A percentile compares a stretch with the other conserved stretches of the same genome.
Evolutionary conservation across 2,888 invertebrate genomes (phyloP).

Genomic region (Rugalucina vietnamica): DNA sequence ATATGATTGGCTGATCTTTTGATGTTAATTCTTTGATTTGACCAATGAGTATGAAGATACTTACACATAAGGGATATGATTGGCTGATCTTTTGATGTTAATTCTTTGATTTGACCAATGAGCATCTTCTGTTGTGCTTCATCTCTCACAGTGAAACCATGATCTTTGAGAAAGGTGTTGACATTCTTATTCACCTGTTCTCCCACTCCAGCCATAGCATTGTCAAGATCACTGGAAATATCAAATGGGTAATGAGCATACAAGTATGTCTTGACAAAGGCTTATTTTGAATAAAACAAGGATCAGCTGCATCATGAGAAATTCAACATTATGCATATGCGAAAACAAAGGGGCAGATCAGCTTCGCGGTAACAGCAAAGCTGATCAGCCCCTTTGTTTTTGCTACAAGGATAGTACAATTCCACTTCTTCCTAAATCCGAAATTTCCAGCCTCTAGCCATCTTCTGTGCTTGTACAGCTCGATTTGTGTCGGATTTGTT

Average conservation of each 20-base stretch:
- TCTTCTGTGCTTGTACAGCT: too few species aligned
- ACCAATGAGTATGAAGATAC: conserved; percentile 85
- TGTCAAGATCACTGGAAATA: conserved; percentile 65
- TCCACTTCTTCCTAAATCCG: too few species aligned
- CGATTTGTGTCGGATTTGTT: too few species aligned
- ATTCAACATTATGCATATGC: too few species aligned
- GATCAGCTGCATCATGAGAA: too few species aligned
- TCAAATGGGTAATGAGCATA: background rate
- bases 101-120: conserved; percentile 86
- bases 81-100: conserved; percentile 88
- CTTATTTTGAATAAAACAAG: too few species aligned
- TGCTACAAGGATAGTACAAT: too few species aligned
- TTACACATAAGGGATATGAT: conserved; percentile 91
- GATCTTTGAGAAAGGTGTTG: conserved; percentile 87
- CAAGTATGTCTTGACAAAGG: too few species aligned
- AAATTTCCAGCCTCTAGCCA: too few species aligned
- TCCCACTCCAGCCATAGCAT: conserved; percentile 84
- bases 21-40: conserved; percentile 86
- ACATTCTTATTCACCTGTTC: conserved; percentile 91
- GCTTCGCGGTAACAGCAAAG: too few species aligned
- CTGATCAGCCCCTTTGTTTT: too few species aligned
- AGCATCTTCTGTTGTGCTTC: conserved; percentile 87
- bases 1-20: conserved; percentile 90
- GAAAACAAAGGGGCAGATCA: too few species aligned
- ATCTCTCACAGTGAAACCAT: conserved; percentile 87